phyloP scores from a whole-genome alignment of 1,140 invertebrate genomes.

The Helicorthomorpha holstii region DNA sequence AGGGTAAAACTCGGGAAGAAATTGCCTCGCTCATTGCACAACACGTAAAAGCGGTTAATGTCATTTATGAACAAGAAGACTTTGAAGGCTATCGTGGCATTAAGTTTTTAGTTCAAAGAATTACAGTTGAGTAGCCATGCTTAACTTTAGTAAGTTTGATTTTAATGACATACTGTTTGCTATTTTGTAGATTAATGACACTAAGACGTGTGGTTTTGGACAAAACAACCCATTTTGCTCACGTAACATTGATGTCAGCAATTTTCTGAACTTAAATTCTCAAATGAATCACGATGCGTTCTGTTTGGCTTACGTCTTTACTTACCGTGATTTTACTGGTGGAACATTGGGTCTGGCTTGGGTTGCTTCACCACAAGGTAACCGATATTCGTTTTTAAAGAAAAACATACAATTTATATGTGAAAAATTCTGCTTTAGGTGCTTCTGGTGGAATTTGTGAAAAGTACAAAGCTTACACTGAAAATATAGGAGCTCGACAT shows the following conservation, averaged over 20 bases:
- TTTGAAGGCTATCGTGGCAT: conserved; percentile 90
- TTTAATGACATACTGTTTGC: too few relatives aligned
- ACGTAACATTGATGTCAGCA: conserved; percentile 96
- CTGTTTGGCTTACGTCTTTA: conserved; percentile 97
- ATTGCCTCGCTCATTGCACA: conserved; percentile 92
- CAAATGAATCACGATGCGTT: conserved; percentile 93
- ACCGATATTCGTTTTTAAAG: conserved; percentile 12
- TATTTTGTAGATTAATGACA: conserved; percentile 65
- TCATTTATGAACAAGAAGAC: conserved; percentile 87
- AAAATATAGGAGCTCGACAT: conserved; percentile 81
- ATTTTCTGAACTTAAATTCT: conserved; percentile 96
- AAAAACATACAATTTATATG: too few relatives aligned
- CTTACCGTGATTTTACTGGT: conserved; percentile 88
- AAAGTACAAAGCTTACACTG: conserved; percentile 91
- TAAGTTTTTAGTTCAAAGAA: conserved; percentile 93
- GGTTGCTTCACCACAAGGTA: conserved; percentile 82
- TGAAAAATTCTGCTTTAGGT: conserved; percentile 32
- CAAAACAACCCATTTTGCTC: conserved; percentile 81
- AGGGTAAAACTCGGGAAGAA: conserved; percentile 82
- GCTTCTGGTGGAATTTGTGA: conserved; percentile 98
- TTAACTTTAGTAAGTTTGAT: not conserved
- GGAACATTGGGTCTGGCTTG: conserved; percentile 93
- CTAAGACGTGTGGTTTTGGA: conserved; percentile 48
- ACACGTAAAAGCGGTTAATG: conserved; percentile 95
- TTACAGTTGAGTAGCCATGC: conserved; percentile 47